Evolutionary conservation across 2,113 vertebrate genomes (phyloP).

Genomic region (Passer domesticus): DNA sequence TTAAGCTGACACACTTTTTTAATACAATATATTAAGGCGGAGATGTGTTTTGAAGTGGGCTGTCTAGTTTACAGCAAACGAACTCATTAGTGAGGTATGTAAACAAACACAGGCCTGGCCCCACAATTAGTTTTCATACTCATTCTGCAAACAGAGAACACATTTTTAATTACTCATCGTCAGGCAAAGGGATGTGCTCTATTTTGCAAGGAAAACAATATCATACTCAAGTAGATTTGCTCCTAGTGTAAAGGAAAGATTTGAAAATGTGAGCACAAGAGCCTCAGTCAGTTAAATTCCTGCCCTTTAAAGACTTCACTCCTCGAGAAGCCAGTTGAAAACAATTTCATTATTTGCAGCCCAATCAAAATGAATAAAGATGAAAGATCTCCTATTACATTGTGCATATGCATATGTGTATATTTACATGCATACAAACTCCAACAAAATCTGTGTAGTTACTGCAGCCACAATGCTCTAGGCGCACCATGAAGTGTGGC

Average conservation of each 20-base stretch:
- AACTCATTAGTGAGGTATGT: constrained; percentile 1
- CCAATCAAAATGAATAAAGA: background rate
- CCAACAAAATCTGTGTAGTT: background rate
- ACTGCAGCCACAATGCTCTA: background rate
- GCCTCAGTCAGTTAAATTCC: background rate
- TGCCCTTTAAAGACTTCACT: background rate
- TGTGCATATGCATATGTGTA: fast-evolving
- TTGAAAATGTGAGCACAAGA: background rate
- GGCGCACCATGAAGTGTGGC: fast-evolving
- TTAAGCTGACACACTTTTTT: constrained; percentile 40
- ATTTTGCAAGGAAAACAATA: background rate
- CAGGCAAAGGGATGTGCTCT: background rate
- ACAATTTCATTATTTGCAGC: background rate
- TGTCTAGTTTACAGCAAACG: background rate
- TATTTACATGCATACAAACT: background rate
- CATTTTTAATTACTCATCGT: background rate
- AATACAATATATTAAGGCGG: background rate
- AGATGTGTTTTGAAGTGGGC: constrained; percentile 27
- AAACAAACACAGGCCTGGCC: background rate
- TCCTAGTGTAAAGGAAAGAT: background rate
- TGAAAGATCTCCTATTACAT: background rate
- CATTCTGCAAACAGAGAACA: background rate
- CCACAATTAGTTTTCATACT: background rate
- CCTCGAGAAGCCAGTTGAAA: background rate
- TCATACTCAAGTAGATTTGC: background rate